Base-by-base conservation (phyloP, 2,888 invertebrate genomes). In the Lysandra coridon region DNA sequence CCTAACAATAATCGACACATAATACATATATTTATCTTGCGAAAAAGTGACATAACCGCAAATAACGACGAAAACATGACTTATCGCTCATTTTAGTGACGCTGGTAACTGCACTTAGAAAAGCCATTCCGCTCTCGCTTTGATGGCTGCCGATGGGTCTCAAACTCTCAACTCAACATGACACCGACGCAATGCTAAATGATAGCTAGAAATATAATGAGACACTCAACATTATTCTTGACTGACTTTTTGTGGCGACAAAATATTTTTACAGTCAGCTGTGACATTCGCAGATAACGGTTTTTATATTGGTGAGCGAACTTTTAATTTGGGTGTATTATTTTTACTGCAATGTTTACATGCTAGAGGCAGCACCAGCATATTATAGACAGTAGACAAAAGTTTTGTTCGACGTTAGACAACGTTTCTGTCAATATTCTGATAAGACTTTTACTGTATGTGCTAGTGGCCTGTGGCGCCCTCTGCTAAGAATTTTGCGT, bases 121-220 rank as follows among this genome's bases (percentile, higher is more conserved):
- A 69, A 69, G 69, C 69, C 69, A 69, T 69, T 69, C 14, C 69
- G 69, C 17, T 69, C 33, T 69, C 69, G 14, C 69, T 69, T 69
- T 69, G 69, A 69, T 33, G 69, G 69, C 14, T 14, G 69, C 69
- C 69, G 69, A 69, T 33, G 33, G 33, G 33, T 69, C 33, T 69
- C 44, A 44, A 44, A 44, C 49, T 49, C 49, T 49, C 33, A 12
- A 30, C 30, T 14, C 69, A 5, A 30, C 69, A 69, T 14, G 33
- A 69, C 69, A 69, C 14, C 33, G 69, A 14, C 33, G 69, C 14
- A 30, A 23, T 62, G n/a, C 62, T 69, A 37, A 69, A 69, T 33
- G 33, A 69, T 6, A 33, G 64, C 62, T 62, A 64, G 3, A 64
- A 30, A 30, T 30, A 64, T 30, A 62, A 23, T 23, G 62, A 53